Conservation (phyloP, 2,797 vertebrate species). For the Gephyroberyx darwinii region DNA sequence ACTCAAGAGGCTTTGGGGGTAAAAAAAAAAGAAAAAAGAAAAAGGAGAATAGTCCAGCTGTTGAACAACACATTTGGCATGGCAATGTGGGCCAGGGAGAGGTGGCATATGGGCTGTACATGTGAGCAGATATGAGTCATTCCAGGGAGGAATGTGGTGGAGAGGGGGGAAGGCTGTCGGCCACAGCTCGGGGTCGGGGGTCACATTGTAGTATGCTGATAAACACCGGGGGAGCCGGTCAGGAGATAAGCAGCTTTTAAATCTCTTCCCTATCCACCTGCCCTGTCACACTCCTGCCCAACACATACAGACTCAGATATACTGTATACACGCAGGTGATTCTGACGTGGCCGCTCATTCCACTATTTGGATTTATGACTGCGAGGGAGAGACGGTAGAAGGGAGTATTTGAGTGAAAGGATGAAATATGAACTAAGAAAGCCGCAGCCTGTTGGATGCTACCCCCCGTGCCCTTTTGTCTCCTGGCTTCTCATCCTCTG, state of each 20-base stretch:
- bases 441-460: slow-evolving; percentile 24
- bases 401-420: not conserved
- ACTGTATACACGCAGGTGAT: no score
- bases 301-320: not conserved
- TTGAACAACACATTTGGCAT: slow-evolving; percentile 38
- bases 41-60: slow-evolving; percentile 29
- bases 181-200: slow-evolving; percentile 49
- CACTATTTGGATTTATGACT: not conserved
- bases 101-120: not conserved
- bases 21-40: not conserved
- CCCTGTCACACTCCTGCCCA: no score
- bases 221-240: slow-evolving; percentile 33
- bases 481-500: slow-evolving; percentile 3
- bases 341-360: not conserved
- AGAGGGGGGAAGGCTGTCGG: slow-evolving; percentile 28
- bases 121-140: slow-evolving; percentile 58
- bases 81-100: not conserved
- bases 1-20: slow-evolving; percentile 30
- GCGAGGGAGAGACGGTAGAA: not conserved
- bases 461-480: slow-evolving; percentile 27
- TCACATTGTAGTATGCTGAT: slow-evolving; percentile 51
- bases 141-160: slow-evolving; percentile 33
- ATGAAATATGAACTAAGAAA: slow-evolving; percentile 2
- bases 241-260: slow-evolving; percentile 44
- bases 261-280: slow-evolving; percentile 16